Evolutionary conservation across 2,888 invertebrate genomes (phyloP).

Genomic region (Phortica magna): DNA sequence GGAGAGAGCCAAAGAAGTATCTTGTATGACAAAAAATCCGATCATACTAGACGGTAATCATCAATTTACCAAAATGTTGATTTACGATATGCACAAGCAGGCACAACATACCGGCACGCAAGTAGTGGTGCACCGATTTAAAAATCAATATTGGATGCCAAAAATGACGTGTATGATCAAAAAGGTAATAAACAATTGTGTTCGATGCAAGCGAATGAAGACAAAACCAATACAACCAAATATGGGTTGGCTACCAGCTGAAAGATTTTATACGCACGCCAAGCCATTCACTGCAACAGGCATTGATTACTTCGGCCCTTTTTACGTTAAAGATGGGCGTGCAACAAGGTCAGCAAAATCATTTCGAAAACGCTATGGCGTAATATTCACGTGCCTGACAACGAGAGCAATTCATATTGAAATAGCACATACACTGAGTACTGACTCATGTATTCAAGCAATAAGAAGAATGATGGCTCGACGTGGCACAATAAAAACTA

Average conservation of each 20-base stretch:
- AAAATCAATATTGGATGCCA: conserved; percentile 34
- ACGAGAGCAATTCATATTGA: conserved; percentile 46
- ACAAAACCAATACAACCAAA: conserved; percentile 44
- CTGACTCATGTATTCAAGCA: conserved; percentile 46
- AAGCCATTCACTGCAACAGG: conserved; percentile 53
- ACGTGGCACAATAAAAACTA: conserved; percentile 38
- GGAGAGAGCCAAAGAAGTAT: background rate
- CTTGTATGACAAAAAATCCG: conserved; percentile 29
- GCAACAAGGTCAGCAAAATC: conserved; percentile 14
- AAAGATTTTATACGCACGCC: too few species aligned
- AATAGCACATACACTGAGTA: conserved; percentile 38
- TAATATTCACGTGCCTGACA: conserved; percentile 47
- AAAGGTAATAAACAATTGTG: conserved; percentile 33
- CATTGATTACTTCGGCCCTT: conserved; percentile 57
- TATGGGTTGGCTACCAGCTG: conserved; percentile 56
- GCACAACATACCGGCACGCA: conserved; percentile 26
- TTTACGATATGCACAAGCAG: conserved; percentile 4
- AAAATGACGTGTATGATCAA: conserved; percentile 27
- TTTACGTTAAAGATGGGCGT: conserved; percentile 36
- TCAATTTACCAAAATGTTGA: conserved; percentile 18
- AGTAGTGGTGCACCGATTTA: conserved; percentile 26
- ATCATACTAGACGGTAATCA: conserved; percentile 33
- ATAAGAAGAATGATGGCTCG: conserved; percentile 45
- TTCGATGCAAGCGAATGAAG: conserved; percentile 35
- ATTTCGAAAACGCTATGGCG: conserved; percentile 38